Conservation (phyloP, 2,113 vertebrate species). For the Colinus virginianus region DNA sequence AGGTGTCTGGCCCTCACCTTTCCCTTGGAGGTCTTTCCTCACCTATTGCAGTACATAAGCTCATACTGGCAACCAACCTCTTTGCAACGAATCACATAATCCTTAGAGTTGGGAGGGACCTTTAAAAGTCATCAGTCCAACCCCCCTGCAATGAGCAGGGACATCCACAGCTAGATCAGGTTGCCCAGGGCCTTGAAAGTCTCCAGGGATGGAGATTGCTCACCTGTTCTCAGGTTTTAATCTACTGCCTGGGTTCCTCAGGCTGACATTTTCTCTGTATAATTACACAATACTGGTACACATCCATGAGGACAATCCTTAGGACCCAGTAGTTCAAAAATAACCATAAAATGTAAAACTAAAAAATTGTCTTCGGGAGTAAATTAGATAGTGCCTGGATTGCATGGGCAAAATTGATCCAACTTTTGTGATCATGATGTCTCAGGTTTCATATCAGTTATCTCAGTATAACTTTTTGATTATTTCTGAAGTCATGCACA, state of each 20-base stretch:
- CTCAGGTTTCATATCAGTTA: slow-evolving; percentile 23
- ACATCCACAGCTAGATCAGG: too few relatives aligned
- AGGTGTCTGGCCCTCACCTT: not conserved
- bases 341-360: slow-evolving; percentile 35
- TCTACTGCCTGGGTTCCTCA: not conserved
- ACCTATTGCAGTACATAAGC: not conserved
- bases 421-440: not conserved
- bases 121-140: too few relatives aligned
- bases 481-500: slow-evolving; percentile 39
- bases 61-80: not conserved
- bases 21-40: not conserved
- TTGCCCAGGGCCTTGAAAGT: too few relatives aligned
- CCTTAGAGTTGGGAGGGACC: too few relatives aligned
- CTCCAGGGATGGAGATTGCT: not conserved
- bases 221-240: rapidly evolving
- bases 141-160: not conserved
- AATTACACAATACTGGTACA: slow-evolving; percentile 1
- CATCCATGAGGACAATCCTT: rapidly evolving
- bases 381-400: not conserved
- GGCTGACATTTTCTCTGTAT: not conserved
- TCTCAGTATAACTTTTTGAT: slow-evolving; percentile 31
- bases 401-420: slow-evolving; percentile 39
- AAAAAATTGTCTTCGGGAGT: slow-evolving; percentile 21
- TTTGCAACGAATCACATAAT: too few relatives aligned
- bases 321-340: slow-evolving; percentile 31